Conservation (phyloP, 2,888 invertebrate species). For the Drosophila atripex region DNA sequence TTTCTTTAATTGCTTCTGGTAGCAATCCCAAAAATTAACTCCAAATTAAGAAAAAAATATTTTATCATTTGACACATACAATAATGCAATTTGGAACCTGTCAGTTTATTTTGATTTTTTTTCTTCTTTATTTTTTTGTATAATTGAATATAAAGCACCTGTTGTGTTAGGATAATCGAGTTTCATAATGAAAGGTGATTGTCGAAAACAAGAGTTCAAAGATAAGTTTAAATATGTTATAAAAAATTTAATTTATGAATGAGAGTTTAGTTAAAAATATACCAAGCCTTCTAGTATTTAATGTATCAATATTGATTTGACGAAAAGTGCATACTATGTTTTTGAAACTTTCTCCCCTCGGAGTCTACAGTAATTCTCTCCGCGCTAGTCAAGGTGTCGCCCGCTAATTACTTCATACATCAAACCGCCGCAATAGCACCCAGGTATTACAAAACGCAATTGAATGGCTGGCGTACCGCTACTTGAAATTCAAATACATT, state of each 20-base stretch:
- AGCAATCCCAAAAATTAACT: constrained; percentile 1
- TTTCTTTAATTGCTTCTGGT: constrained; percentile 20
- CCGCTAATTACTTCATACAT: constrained; percentile 23
- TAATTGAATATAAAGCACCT: constrained; percentile 11
- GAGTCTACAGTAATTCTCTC: neutral
- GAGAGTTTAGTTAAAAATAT: neutral
- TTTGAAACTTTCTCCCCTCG: neutral
- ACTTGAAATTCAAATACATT: constrained; percentile 34
- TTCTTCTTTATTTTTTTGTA: constrained; percentile 7
- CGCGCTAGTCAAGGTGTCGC: constrained; percentile 11
- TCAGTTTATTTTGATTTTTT: constrained; percentile 39
- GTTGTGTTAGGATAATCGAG: constrained; percentile 12
- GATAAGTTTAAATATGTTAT: constrained; percentile 1
- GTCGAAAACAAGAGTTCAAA: neutral
- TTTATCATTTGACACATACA: constrained; percentile 37
- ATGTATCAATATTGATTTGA: no score
- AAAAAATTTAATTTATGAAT: neutral
- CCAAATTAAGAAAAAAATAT: constrained; percentile 41
- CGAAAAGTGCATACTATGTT: neutral
- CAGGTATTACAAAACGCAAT: constrained; percentile 24
- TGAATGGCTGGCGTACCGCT: constrained; percentile 7
- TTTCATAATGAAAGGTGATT: neutral
- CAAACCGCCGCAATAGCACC: neutral
- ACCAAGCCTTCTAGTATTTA: neutral
- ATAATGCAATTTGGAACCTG: constrained; percentile 39